Conservation (phyloP, 2,888 invertebrate genomes). For the Linnaemya tessellans region DNA sequence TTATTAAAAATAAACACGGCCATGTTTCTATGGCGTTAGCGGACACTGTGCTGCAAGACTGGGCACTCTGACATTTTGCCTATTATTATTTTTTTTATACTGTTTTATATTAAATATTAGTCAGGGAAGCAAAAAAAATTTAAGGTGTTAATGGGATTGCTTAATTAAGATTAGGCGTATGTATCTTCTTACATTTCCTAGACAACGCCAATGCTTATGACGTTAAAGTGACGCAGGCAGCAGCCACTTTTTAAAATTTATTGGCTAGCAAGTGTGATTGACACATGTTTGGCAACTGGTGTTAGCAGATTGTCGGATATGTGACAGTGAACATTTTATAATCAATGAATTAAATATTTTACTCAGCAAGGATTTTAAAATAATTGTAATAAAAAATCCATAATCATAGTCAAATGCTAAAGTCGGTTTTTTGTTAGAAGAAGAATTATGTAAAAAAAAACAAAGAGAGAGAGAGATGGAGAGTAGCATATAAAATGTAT, state of each 20-base stretch:
- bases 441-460: too few species aligned
- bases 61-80: neutral
- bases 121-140: too few species aligned
- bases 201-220: neutral
- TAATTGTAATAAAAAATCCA: too few species aligned
- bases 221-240: neutral
- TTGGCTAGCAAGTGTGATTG: neutral
- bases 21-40: neutral
- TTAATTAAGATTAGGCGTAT: too few species aligned
- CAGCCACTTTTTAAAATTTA: neutral
- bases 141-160: too few species aligned
- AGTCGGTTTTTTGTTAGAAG: too few species aligned
- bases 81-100: too few species aligned
- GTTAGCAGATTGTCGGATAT: neutral
- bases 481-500: too few species aligned
- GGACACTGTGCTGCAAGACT: neutral
- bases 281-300: neutral
- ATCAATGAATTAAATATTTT: constrained; percentile 7
- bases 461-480: too few species aligned
- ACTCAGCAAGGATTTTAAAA: neutral
- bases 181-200: neutral
- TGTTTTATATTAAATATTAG: too few species aligned
- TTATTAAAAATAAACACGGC: neutral
- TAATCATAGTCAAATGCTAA: too few species aligned
- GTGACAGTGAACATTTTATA: constrained; percentile 9